Evolutionary conservation across 2,888 invertebrate genomes (phyloP).

Genomic region (Leptura quadrifasciata): DNA sequence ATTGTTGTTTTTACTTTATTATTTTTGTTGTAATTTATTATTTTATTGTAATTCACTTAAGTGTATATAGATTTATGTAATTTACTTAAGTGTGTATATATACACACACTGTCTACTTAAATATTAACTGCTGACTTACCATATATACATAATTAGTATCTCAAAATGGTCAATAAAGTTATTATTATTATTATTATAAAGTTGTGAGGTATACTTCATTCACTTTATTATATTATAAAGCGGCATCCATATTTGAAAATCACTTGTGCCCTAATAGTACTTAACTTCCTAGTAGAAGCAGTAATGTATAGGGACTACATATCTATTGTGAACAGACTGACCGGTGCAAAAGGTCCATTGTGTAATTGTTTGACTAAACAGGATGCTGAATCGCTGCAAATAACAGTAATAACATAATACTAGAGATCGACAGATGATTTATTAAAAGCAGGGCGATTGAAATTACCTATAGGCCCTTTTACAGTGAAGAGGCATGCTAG

Average conservation of each 20-base stretch:
- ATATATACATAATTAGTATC: too few species aligned
- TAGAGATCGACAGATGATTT: constrained; percentile 70
- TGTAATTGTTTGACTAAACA: constrained; percentile 63
- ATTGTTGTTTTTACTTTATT: too few species aligned
- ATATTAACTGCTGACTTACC: too few species aligned
- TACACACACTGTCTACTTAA: too few species aligned
- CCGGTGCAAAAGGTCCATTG: constrained; percentile 69
- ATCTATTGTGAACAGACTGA: constrained; percentile 56
- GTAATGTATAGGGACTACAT: constrained; percentile 59
- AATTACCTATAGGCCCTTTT: constrained; percentile 52
- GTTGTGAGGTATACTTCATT: background rate
- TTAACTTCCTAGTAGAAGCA: constrained; percentile 59
- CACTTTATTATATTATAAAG: background rate
- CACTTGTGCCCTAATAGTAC: constrained; percentile 59
- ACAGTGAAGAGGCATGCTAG: constrained; percentile 57
- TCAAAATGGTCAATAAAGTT: too few species aligned
- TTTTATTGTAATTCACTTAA: too few species aligned
- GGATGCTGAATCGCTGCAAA: constrained; percentile 71
- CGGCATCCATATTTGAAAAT: constrained; percentile 22
- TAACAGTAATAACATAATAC: constrained; percentile 71
- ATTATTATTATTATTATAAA: background rate
- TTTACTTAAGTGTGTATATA: too few species aligned
- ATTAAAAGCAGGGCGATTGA: constrained; percentile 59
- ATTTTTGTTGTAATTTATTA: too few species aligned
- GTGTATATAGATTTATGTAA: too few species aligned